These are phyloP conservation scores for Patiria miniata DNA, from an alignment of 35 echinoderm and acorn worm species.

Conservation along the genomic window DNA sequence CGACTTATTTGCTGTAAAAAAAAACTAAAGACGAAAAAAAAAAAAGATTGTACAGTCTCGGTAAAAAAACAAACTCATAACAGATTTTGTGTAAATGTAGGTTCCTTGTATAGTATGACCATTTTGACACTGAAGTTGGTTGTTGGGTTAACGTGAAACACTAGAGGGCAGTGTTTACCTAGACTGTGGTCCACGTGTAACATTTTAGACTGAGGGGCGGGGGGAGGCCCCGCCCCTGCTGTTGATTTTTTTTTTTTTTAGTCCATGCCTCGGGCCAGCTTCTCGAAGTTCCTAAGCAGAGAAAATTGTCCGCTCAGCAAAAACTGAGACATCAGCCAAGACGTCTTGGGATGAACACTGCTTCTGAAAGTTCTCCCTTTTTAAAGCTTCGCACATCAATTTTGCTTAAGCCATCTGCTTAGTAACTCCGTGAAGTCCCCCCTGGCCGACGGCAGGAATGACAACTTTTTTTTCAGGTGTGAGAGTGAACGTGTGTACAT, in stretches of 20 bases:
- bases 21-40: background rate
- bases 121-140: constrained; percentile 15
- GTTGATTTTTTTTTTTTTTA: background rate
- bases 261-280: too few species aligned
- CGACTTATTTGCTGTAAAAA: background rate
- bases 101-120: constrained; percentile 1
- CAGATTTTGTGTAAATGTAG: constrained; percentile 16
- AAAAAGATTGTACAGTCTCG: constrained; percentile 15
- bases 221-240: background rate
- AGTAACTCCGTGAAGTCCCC: too few species aligned
- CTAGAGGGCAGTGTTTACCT: constrained; percentile 9
- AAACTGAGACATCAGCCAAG: too few species aligned
- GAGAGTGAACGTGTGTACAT: background rate
- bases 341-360: too few species aligned
- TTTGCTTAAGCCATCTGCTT: too few species aligned
- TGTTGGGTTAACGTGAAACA: background rate
- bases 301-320: too few species aligned
- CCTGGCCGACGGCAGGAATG: too few species aligned
- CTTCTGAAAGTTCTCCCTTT: too few species aligned
- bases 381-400: too few species aligned
- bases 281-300: too few species aligned
- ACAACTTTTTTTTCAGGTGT: background rate
- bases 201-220: constrained; percentile 8
- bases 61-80: background rate
- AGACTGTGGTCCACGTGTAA: constrained; percentile 9